phyloP scores from a whole-genome alignment of 2,888 invertebrate species.

The Tromatobia lineatoria region DNA sequence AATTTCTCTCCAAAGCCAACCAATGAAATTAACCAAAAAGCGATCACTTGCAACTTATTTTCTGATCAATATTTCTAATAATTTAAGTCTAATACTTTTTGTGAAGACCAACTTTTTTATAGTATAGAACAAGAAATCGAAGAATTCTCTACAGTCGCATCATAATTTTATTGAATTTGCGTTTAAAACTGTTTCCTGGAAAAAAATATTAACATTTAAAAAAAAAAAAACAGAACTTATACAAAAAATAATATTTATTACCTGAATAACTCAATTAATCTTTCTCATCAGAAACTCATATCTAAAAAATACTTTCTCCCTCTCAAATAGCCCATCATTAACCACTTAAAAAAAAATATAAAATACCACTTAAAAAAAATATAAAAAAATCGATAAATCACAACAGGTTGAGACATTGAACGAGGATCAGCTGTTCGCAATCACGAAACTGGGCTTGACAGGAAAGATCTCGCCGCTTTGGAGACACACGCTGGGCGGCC shows the following conservation, averaged over 20 bases:
- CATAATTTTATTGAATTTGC: too few species aligned
- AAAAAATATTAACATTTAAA: too few species aligned
- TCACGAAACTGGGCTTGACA: slow-evolving; percentile 80
- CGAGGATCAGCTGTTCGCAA: slow-evolving; percentile 86
- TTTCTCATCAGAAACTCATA: too few species aligned
- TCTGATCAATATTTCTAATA: neutral
- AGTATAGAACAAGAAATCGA: too few species aligned
- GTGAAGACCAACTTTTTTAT: neutral
- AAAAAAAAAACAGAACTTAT: too few species aligned
- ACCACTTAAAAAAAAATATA: too few species aligned
- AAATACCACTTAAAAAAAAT: neutral
- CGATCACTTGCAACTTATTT: neutral
- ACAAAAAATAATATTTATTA: too few species aligned
- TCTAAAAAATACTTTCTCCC: neutral
- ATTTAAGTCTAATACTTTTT: neutral
- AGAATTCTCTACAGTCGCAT: too few species aligned
- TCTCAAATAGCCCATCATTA: neutral
- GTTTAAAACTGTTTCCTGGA: too few species aligned
- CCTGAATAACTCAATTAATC: too few species aligned
- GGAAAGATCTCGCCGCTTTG: slow-evolving; percentile 80
- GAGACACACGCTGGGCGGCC: slow-evolving; percentile 80
- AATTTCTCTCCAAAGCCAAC: too few species aligned
- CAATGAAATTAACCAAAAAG: too few species aligned
- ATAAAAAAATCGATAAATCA: slow-evolving; percentile 1
- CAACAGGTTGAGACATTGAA: slow-evolving; percentile 86